Conservation (phyloP, 2,888 invertebrate genomes). For the Arrhopalites spinosus region DNA sequence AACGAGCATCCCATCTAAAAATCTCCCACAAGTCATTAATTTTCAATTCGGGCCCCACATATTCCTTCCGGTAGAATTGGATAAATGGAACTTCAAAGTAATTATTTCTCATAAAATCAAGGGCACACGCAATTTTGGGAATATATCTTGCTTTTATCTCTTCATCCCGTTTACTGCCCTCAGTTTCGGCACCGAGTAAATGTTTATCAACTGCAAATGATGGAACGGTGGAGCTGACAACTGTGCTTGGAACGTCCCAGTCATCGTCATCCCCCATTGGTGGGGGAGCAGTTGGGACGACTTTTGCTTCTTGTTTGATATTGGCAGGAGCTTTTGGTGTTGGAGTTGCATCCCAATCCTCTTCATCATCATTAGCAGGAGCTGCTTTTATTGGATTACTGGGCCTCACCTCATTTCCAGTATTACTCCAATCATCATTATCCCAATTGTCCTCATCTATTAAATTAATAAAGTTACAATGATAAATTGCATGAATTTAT, state of each 20-base stretch:
- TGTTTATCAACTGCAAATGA: background rate
- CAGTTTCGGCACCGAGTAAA: conserved; percentile 14
- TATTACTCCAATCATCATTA: too few relatives aligned
- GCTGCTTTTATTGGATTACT: conserved; percentile 12
- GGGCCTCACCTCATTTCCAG: too few relatives aligned
- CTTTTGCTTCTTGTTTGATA: too few relatives aligned
- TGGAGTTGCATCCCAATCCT: conserved; percentile 44
- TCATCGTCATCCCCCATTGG: conserved; percentile 32
- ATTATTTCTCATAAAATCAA: conserved; percentile 95
- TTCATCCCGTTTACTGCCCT: conserved; percentile 43
- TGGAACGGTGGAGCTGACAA: conserved; percentile 33
- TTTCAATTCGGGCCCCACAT: conserved; percentile 89
- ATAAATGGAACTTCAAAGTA: conserved; percentile 97
- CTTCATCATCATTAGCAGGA: conserved; percentile 40
- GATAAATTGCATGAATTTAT: too few relatives aligned
- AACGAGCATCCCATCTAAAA: conserved; percentile 93
- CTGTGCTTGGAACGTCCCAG: conserved; percentile 24
- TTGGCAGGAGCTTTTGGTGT: background rate
- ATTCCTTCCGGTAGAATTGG: conserved; percentile 97
- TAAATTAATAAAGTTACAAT: too few relatives aligned
- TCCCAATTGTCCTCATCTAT: conserved; percentile 21
- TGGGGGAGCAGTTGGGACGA: conserved; percentile 11
- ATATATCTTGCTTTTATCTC: conserved; percentile 64
- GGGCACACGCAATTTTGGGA: conserved; percentile 88
- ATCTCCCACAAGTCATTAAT: conserved; percentile 97